Evolutionary conservation across 64 coral and sea anemone species (phyloP).

Genomic region (Acropora yongei): DNA sequence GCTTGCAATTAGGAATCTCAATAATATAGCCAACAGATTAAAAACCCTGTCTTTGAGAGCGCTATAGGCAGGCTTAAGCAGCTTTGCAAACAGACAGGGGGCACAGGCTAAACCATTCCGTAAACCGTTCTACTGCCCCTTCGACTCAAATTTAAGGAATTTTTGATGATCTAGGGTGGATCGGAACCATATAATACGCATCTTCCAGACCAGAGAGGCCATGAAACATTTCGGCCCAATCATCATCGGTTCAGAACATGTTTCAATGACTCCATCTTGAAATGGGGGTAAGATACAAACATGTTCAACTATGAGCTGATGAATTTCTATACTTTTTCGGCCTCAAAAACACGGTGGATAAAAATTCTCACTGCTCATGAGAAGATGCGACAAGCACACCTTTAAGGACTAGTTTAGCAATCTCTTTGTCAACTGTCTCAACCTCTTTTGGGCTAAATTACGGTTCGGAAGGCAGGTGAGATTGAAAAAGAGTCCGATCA

Average conservation of each 20-base stretch:
- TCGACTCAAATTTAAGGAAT: not conserved
- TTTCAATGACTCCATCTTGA: slow-evolving; percentile 47
- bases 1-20: slow-evolving; percentile 22
- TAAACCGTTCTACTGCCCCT: not conserved
- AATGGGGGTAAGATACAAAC: slow-evolving; percentile 44
- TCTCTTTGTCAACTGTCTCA: not conserved
- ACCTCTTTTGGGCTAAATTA: not conserved
- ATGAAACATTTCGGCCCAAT: slow-evolving; percentile 18
- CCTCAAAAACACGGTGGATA: slow-evolving; percentile 37
- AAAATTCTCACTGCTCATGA: not conserved
- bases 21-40: slow-evolving; percentile 32
- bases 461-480: too few species aligned
- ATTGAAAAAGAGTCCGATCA: too few species aligned
- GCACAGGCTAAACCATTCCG: too few species aligned
- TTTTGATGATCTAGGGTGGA: slow-evolving; percentile 13
- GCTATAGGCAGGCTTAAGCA: not conserved
- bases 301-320: slow-evolving; percentile 4
- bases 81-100: not conserved
- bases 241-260: not conserved
- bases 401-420: slow-evolving; percentile 28
- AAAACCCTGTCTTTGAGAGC: slow-evolving; percentile 50
- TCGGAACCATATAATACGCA: slow-evolving; percentile 21
- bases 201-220: not conserved
- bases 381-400: slow-evolving; percentile 20
- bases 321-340: slow-evolving; percentile 15